These are phyloP conservation scores for Sylvilagus floridanus DNA, from an alignment of 2,797 vertebrate genomes.

Conservation along the genomic window DNA sequence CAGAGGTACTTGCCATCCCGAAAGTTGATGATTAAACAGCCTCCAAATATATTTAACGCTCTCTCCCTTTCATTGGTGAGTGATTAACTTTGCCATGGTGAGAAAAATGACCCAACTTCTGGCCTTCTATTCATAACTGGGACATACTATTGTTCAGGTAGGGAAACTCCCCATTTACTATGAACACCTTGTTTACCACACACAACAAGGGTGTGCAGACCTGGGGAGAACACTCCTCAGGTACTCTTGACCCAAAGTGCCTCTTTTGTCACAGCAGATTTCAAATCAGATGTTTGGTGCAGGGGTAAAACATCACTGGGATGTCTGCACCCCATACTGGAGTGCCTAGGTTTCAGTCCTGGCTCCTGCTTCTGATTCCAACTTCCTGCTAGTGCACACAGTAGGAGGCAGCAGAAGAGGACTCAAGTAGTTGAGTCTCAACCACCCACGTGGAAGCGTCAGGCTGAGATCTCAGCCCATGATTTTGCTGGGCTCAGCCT, in stretches of 20 bases:
- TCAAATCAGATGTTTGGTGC: background rate
- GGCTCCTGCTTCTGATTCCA: no score
- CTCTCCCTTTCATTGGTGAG: conserved; percentile 1
- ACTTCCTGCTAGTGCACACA: no score
- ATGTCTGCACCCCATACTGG: no score
- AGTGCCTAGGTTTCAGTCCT: no score
- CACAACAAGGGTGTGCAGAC: background rate
- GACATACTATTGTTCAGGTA: background rate
- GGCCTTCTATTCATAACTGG: background rate
- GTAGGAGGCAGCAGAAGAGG: no score
- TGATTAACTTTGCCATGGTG: conserved; percentile 17
- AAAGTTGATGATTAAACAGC: conserved; percentile 56
- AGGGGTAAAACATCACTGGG: no score
- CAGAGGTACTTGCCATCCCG: background rate
- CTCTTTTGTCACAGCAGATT: background rate
- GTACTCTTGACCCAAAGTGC: background rate
- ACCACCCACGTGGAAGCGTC: no score
- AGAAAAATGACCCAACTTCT: background rate
- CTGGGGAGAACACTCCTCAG: background rate
- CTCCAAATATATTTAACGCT: background rate
- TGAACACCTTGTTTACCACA: background rate
- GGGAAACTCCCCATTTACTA: background rate
- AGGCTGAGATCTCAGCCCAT: no score
- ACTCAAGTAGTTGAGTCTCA: no score
- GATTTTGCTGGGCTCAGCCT: no score